Base-by-base conservation (phyloP, 2,888 invertebrate species). In the Chorisops tibialis region DNA sequence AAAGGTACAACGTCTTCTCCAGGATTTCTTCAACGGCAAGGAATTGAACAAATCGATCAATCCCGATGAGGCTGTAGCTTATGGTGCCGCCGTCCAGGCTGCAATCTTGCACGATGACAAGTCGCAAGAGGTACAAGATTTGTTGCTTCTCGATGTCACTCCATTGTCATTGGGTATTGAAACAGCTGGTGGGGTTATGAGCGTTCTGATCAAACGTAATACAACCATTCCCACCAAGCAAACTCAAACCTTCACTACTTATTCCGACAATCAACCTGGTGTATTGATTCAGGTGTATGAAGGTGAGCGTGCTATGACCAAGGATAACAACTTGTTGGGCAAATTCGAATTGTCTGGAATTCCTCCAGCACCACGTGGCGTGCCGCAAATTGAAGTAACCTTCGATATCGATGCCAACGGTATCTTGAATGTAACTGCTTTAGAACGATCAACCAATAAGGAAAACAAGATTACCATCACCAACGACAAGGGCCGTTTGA, bases 281-380 rank as follows among this genome's bases (percentile, higher is more conserved):
- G 96, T 96, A 66, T 82, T 93, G 70, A 93, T 96, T 72, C 90
- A 91, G 75, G 94, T 96, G 1, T 95, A 88, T 74, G 95, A 96
- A 81, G 65, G 78, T 62, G 95, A 96, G 80, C 87, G 95, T 69
- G 91, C 94, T 58, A 93, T 95, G 94, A 95, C 95, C 70, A 93
- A 91, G 75, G 95, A 95, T 76, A 96, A 96, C 82, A 93, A 97
- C 79, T 82, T 94, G 63, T 85, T 98, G 67, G 98, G 98, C 65
- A 96, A 95, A 79, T 98, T 98, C 80, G 96, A 98, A 78, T 84
- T 98, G 63, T 92, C 92, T 37, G 96, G 96, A 62, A 97, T 98
- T 74, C 96, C 96, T 11, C 96, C 96, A 30, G 92, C 91, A 78
- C 97, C 87, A 65, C 91, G 86, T 68, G 97, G 88, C 74, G 96